phyloP scores from a whole-genome alignment of 2,888 invertebrate species.

The Macrophya alboannulata region DNA sequence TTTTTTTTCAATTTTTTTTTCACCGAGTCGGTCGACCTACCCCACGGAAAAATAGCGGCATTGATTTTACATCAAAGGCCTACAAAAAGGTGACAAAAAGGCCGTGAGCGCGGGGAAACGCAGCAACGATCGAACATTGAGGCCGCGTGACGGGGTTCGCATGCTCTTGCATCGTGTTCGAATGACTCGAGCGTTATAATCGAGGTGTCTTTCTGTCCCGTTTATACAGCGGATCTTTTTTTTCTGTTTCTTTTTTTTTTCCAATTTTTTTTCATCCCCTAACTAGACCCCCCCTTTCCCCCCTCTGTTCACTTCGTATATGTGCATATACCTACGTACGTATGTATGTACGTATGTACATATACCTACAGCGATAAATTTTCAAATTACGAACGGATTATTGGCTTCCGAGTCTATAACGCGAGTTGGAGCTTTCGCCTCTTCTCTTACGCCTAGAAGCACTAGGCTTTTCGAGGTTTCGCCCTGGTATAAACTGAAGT shows the following conservation, averaged over 20 bases:
- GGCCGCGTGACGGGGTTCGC: constrained; percentile 37
- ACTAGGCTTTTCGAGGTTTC: background rate
- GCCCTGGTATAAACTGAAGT: constrained; percentile 68
- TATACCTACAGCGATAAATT: constrained; percentile 59
- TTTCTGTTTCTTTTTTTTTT: background rate
- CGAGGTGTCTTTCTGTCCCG: constrained; percentile 20
- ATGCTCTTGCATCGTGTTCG: constrained; percentile 15
- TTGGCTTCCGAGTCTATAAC: constrained; percentile 68
- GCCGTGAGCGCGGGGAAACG: constrained; percentile 67
- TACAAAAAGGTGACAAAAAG: constrained; percentile 37
- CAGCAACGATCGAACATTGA: constrained; percentile 71
- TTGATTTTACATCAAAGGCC: constrained; percentile 80
- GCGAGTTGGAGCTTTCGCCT: constrained; percentile 64
- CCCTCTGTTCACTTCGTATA: background rate
- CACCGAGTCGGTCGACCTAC: constrained; percentile 70
- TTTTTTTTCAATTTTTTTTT: background rate
- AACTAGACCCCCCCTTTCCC: background rate
- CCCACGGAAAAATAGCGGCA: constrained; percentile 73
- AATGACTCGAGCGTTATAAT: constrained; percentile 32
- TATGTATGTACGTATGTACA: background rate
- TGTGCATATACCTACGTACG: background rate
- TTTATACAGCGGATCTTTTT: constrained; percentile 10
- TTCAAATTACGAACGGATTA: constrained; percentile 74
- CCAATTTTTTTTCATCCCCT: background rate
- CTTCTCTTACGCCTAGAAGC: background rate